A percentile compares a stretch with the other conserved stretches of the same genome.
These are phyloP conservation scores for Serripes groenlandicus DNA, from an alignment of 2,888 invertebrate genomes.

Conservation along the genomic window DNA sequence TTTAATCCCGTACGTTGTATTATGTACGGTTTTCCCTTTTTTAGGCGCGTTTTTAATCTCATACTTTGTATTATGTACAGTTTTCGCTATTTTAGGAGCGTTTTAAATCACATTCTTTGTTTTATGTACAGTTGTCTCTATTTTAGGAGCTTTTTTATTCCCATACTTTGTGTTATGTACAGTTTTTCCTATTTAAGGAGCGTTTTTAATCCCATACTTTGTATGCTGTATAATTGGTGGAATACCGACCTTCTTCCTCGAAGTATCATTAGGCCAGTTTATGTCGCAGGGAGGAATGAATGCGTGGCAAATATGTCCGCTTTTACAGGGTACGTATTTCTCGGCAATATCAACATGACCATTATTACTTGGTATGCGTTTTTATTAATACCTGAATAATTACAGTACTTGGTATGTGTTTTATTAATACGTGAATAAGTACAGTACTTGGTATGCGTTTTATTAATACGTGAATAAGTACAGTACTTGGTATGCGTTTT, in stretches of 20 bases:
- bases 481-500: no score
- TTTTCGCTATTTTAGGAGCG: not conserved
- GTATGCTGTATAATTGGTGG: conserved; percentile 95
- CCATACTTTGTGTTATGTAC: not conserved
- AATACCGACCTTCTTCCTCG: conserved; percentile 96
- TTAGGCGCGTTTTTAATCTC: not conserved
- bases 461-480: not conserved
- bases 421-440: no score
- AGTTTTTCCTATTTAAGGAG: conserved; percentile 87
- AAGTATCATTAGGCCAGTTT: conserved; percentile 96
- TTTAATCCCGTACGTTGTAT: not conserved
- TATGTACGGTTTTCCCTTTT: not conserved
- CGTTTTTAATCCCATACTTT: conserved; percentile 97
- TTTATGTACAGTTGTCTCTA: not conserved
- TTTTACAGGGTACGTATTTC: conserved; percentile 90
- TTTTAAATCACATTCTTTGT: not conserved
- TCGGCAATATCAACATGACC: not conserved
- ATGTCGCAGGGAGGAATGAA: conserved; percentile 97
- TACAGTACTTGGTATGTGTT: not conserved
- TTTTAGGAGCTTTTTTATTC: not conserved
- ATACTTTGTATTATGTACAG: not conserved
- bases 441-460: not conserved
- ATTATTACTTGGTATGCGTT: not conserved
- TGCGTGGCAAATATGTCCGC: conserved; percentile 93
- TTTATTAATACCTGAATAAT: not conserved